Evolutionary conservation across 2,888 invertebrate genomes (phyloP).

Genomic region (Meganola albula): DNA sequence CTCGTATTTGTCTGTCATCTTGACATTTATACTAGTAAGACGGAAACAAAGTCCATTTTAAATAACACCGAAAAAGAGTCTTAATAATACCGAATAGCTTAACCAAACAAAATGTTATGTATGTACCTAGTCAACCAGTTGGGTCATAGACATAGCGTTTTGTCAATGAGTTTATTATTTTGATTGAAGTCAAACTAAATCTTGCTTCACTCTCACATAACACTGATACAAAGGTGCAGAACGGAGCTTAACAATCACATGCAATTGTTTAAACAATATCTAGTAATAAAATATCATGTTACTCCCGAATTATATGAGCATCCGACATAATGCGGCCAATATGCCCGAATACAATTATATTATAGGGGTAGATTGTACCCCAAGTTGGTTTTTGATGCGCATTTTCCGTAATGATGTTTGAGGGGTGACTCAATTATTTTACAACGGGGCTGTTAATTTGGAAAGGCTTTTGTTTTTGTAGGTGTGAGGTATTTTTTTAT

Average conservation of each 20-base stretch:
- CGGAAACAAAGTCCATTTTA: too few relatives aligned
- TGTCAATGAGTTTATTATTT: too few relatives aligned
- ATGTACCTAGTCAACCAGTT: too few relatives aligned
- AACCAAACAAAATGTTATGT: too few relatives aligned
- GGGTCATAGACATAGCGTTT: too few relatives aligned
- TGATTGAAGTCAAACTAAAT: too few relatives aligned
- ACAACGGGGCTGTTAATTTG: conserved; percentile 14
- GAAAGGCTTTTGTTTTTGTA: too few relatives aligned
- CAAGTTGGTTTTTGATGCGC: conserved; percentile 26
- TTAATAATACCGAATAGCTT: too few relatives aligned
- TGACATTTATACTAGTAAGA: too few relatives aligned
- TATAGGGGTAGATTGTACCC: conserved; percentile 30
- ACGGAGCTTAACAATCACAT: conserved; percentile 62
- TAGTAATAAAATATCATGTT: conserved; percentile 71
- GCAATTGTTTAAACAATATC: conserved; percentile 75
- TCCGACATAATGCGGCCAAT: conserved; percentile 52
- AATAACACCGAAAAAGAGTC: too few relatives aligned
- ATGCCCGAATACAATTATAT: conserved; percentile 37
- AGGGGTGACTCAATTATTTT: conserved; percentile 31
- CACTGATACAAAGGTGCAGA: conserved; percentile 53
- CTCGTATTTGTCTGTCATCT: too few relatives aligned
- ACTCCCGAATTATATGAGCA: conserved; percentile 55
- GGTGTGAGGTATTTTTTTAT: too few relatives aligned
- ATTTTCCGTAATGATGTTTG: conserved; percentile 30
- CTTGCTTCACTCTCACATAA: conserved; percentile 29